Percentiles rank a stretch among this genome's conserved stretches.
These are phyloP conservation scores for Bovichtus variegatus DNA, from an alignment of 2,797 vertebrate genomes.

Conservation along the genomic window DNA sequence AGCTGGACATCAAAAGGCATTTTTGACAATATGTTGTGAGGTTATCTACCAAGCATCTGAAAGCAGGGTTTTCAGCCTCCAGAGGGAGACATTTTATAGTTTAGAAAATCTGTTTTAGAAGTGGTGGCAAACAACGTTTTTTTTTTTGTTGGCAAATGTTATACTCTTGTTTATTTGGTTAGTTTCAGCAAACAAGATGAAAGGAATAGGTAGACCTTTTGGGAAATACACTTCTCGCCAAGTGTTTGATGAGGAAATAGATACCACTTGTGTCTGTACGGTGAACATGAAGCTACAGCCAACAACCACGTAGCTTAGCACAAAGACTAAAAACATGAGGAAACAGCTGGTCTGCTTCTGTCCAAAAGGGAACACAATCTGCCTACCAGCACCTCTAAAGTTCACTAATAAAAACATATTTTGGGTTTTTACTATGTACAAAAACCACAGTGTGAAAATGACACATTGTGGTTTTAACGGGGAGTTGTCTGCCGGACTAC, in stretches of 20 bases:
- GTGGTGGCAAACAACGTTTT: neutral
- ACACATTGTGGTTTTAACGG: too few relatives aligned
- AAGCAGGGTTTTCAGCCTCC: conserved; percentile 43
- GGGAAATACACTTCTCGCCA: neutral
- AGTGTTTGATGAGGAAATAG: neutral
- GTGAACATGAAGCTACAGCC: neutral
- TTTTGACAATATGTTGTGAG: conserved; percentile 43
- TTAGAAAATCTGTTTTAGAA: conserved; percentile 5
- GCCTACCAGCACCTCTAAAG: neutral
- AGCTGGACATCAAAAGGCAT: conserved; percentile 69
- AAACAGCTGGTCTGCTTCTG: neutral
- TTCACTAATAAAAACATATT: too few relatives aligned
- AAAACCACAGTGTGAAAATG: too few relatives aligned
- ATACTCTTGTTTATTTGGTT: conserved; percentile 19
- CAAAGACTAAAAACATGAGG: neutral
- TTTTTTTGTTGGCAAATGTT: conserved; percentile 17
- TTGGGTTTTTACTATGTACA: too few relatives aligned
- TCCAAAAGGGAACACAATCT: neutral
- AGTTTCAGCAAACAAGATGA: conserved; percentile 9
- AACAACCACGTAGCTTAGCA: neutral
- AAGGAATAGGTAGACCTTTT: neutral
- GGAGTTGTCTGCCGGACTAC: too few relatives aligned
- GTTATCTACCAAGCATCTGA: conserved; percentile 65
- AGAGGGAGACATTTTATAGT: neutral
- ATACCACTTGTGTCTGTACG: neutral